These are phyloP conservation scores for Drosophila navojoa DNA, from an alignment of 1,140 invertebrate genomes.

Conservation along the genomic window DNA sequence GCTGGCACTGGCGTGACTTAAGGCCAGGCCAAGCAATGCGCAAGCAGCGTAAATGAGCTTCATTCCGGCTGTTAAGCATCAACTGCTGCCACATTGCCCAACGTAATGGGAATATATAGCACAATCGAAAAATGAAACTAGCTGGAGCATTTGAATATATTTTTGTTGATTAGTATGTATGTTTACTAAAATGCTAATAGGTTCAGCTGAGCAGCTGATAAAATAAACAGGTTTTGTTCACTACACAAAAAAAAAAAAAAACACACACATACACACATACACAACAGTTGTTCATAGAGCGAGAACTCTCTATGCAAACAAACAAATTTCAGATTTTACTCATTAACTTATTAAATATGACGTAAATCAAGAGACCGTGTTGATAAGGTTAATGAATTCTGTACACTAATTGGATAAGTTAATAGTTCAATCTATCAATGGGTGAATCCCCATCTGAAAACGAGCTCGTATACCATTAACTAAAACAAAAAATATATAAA, in stretches of 20 bases:
- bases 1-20: conserved; percentile 46
- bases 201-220: conserved; percentile 1
- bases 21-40: conserved; percentile 33
- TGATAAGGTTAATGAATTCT: background rate
- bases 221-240: conserved; percentile 19
- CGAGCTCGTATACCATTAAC: no score
- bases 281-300: background rate
- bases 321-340: background rate
- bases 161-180: background rate
- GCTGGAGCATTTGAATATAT: no score
- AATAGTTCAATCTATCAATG: background rate
- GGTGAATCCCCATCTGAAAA: background rate
- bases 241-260: background rate
- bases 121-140: background rate
- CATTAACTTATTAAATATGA: background rate
- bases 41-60: conserved; percentile 27
- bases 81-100: conserved; percentile 1
- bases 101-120: background rate
- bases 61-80: conserved; percentile 29
- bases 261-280: background rate
- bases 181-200: conserved; percentile 5
- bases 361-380: background rate
- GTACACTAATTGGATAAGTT: background rate
- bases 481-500: no score
- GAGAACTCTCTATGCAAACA: background rate